These are phyloP conservation scores for Nymphalis c-album DNA, from an alignment of 2,888 invertebrate species.

Conservation along the genomic window DNA sequence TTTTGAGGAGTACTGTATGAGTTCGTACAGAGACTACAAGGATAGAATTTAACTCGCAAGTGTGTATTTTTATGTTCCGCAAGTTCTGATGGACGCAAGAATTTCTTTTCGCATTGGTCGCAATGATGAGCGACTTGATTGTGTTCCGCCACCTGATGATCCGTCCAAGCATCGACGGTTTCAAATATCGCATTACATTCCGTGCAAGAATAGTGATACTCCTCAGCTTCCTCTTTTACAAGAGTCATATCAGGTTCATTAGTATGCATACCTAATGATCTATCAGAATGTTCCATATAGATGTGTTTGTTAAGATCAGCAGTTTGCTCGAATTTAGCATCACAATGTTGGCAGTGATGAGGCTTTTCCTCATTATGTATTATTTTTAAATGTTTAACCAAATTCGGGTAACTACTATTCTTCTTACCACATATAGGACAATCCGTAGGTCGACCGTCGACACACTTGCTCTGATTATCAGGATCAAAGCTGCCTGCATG, in stretches of 20 bases:
- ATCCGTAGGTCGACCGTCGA: conserved; percentile 74
- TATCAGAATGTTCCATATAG: conserved; percentile 80
- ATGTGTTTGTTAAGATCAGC: conserved; percentile 82
- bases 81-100: conserved; percentile 81
- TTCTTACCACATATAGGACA: conserved; percentile 81
- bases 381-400: conserved; percentile 81
- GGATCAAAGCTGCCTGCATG: conserved; percentile 74
- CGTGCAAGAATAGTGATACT: conserved; percentile 82
- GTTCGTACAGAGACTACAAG: conserved; percentile 81
- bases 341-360: conserved; percentile 83
- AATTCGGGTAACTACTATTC: conserved; percentile 79
- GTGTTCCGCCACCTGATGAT: conserved; percentile 81
- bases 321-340: conserved; percentile 79
- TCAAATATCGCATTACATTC: conserved; percentile 83
- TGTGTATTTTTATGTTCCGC: conserved; percentile 85
- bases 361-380: conserved; percentile 75
- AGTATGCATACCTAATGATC: conserved; percentile 56
- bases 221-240: conserved; percentile 76
- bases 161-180: conserved; percentile 80
- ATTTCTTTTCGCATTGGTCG: conserved; percentile 83
- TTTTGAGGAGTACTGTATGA: conserved; percentile 84
- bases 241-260: conserved; percentile 69
- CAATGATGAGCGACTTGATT: conserved; percentile 80
- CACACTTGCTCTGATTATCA: conserved; percentile 68
- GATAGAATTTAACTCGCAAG: conserved; percentile 84